Percentiles rank a stretch among this genome's conserved stretches.
Evolutionary conservation across 2,888 invertebrate genomes (phyloP).

Genomic region (Oxystoma pomonae): DNA sequence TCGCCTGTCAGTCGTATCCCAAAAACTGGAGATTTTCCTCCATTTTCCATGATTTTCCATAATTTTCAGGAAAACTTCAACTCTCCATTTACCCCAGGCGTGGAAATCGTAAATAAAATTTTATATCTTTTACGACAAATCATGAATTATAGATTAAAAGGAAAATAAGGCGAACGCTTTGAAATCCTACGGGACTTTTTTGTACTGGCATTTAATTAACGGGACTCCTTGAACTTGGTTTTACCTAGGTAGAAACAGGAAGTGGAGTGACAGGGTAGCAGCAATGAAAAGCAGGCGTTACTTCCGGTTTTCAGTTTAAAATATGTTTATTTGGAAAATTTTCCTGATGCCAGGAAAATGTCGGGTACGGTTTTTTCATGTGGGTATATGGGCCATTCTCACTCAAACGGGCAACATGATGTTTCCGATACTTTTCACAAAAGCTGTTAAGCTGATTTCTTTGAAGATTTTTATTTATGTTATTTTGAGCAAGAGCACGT

Average conservation of each 20-base stretch:
- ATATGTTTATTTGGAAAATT: neutral
- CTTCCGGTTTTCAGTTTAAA: neutral
- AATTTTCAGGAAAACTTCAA: slow-evolving; percentile 22
- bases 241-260: slow-evolving; percentile 44
- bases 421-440: too few species aligned
- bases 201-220: neutral
- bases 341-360: too few species aligned
- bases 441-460: too few species aligned
- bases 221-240: slow-evolving; percentile 17
- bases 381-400: too few species aligned
- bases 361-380: too few species aligned
- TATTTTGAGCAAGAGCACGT: too few species aligned
- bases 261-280: slow-evolving; percentile 40
- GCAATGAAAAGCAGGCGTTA: slow-evolving; percentile 16
- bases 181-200: neutral
- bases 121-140: too few species aligned
- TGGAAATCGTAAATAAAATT: neutral
- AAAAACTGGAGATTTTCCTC: slow-evolving; percentile 38
- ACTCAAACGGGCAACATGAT: too few species aligned
- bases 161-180: too few species aligned
- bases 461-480: too few species aligned
- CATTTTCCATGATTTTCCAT: slow-evolving; percentile 29
- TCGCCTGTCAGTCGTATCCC: slow-evolving; percentile 26
- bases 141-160: neutral
- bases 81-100: slow-evolving; percentile 1